Evolutionary conservation across 2,888 invertebrate genomes (phyloP), one percentile per base, ranked within the genome.

Genomic region (Mythimna impura): DNA sequence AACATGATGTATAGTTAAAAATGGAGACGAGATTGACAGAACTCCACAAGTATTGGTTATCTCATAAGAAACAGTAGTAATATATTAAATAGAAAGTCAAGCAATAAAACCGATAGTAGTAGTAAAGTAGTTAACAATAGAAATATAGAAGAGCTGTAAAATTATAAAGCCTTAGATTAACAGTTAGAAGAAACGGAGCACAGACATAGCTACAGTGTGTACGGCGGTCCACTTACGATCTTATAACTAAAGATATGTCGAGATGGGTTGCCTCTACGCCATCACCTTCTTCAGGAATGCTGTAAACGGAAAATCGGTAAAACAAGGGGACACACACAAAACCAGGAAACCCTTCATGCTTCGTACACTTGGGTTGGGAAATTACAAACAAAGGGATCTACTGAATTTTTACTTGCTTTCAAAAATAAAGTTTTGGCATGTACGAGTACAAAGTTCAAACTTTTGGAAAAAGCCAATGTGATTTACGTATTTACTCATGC

Each of bases 251-350:
- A 94, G 94, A 94, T 93, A 93, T 92, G 94, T 94, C 90, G 94
- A 91, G 90, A 90, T 88, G 92, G 87, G 91, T 85, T 85, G 90
- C 92, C 93, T 94, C 94, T 95, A 97, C 96, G 97, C 97, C 97
- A 97, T 97, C 96, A 97, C 96, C 97, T 97, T 97, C 97, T 97
- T 97, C 97, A 98, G 97, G 97, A 97, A 98, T 96, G 97, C 98
- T 98, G 97, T 89, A 97, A 97, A 95, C 88, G 93, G 89, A 95
- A 87, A 94, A 93, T 76, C 79, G 86, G 91, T 95, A 89, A 95
- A 87, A 93, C 87, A 89, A 50, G 89, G 94, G 93, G 84, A 85
- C 91, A 94, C 95, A 93, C 94, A 90, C 90, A 89, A 81, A 36
- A 84, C 83, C 66, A 75, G 81, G 72, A 73, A 60, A 74, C 69